Percentiles rank a stretch among this genome's conserved stretches.
Conservation (phyloP, 2,797 vertebrate species). For the Sciurus carolinensis region DNA sequence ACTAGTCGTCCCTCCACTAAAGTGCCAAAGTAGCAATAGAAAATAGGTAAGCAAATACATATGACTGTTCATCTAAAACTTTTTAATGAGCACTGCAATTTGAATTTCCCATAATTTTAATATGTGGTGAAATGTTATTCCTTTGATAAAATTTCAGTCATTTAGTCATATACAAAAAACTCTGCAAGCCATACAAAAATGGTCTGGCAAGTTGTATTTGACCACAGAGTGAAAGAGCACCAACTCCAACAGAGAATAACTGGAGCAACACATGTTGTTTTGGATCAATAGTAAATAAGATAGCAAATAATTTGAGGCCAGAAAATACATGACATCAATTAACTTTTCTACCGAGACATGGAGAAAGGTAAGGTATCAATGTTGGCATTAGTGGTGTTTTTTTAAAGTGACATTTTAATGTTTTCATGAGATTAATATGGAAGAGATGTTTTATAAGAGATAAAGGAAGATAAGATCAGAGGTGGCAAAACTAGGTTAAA, state of each 20-base stretch:
- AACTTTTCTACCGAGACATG: not conserved
- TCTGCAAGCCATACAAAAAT: not conserved
- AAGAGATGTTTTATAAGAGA: slow-evolving; percentile 24
- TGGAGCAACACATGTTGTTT: not conserved
- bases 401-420: not conserved
- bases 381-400: not conserved
- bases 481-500: not conserved
- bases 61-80: not conserved
- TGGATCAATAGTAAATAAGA: slow-evolving; percentile 22
- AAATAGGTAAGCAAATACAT: not conserved
- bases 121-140: not conserved
- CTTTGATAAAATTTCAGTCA: not conserved
- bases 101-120: slow-evolving; percentile 11
- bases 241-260: not conserved
- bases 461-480: not conserved
- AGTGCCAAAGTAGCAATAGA: not conserved
- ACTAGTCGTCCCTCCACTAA: slow-evolving; percentile 4
- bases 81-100: not conserved
- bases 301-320: not conserved
- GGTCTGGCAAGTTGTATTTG: not conserved
- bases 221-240: not conserved
- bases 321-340: slow-evolving; percentile 7
- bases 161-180: slow-evolving; percentile 19
- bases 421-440: slow-evolving; percentile 15
- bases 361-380: not conserved